These are phyloP conservation scores for Numida meleagris DNA, from an alignment of 2,113 vertebrate genomes.

Conservation along the genomic window DNA sequence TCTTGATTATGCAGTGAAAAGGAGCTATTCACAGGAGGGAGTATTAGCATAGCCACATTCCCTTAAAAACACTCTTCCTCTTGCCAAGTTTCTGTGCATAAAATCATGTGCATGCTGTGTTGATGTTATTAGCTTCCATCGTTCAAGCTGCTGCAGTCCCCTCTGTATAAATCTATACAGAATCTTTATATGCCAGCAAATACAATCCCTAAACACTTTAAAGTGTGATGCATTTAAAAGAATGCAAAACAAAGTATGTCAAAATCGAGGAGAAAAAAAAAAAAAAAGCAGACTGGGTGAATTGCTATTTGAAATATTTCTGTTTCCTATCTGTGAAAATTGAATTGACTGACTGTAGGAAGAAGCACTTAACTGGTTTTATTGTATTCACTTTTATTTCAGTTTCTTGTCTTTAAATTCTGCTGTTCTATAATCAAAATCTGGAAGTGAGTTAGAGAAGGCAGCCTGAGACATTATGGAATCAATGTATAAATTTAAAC, in stretches of 20 bases:
- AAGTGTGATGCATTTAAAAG: conserved; percentile 45
- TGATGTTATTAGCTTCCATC: conserved; percentile 65
- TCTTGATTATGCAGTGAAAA: conserved; percentile 50
- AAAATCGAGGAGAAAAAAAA: not conserved
- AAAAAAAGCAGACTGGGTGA: not conserved
- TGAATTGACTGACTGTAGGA: conserved; percentile 32
- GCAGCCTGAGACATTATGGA: not conserved
- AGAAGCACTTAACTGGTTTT: conserved; percentile 21
- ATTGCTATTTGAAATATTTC: conserved; percentile 35
- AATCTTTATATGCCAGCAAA: conserved; percentile 19
- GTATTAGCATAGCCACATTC: conserved; percentile 55
- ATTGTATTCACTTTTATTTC: conserved; percentile 35
- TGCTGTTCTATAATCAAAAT: conserved; percentile 6
- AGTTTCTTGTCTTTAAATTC: conserved; percentile 23
- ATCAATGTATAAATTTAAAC: conserved; percentile 26
- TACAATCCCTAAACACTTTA: conserved; percentile 30
- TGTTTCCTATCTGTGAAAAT: conserved; percentile 36
- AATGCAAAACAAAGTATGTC: conserved; percentile 32
- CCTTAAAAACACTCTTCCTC: conserved; percentile 54
- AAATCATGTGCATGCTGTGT: conserved; percentile 54
- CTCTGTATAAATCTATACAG: conserved; percentile 45
- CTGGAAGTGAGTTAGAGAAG: not conserved
- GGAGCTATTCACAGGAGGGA: conserved; percentile 53
- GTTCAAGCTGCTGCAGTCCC: conserved; percentile 53
- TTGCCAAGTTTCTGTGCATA: conserved; percentile 67